A percentile compares a stretch with the other conserved stretches of the same genome.
phyloP scores from a whole-genome alignment of 2,888 invertebrate genomes.

The Megastigmus dorsalis region DNA sequence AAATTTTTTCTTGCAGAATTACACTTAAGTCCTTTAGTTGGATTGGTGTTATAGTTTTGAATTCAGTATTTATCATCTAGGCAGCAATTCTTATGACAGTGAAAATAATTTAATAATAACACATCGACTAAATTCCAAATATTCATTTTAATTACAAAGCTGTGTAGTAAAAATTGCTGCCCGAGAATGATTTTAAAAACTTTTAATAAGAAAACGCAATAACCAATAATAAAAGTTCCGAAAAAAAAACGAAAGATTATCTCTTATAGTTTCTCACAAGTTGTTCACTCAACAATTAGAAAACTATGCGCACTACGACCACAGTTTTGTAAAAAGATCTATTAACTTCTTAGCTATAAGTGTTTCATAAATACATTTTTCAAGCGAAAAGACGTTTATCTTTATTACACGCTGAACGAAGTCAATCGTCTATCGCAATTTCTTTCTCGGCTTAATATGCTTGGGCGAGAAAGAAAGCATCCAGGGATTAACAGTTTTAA shows the following conservation, averaged over 20 bases:
- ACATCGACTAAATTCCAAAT: too few species aligned
- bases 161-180: constrained; percentile 9
- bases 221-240: constrained; percentile 47
- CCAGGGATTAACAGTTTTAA: background rate
- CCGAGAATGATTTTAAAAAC: background rate
- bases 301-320: constrained; percentile 40
- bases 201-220: constrained; percentile 22
- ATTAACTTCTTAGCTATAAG: constrained; percentile 11
- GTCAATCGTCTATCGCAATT: constrained; percentile 1
- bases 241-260: constrained; percentile 41
- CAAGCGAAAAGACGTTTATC: constrained; percentile 25
- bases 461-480: background rate
- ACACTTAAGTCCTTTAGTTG: constrained; percentile 29
- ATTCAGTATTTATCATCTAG: constrained; percentile 7
- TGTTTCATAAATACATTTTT: constrained; percentile 28
- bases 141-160: background rate
- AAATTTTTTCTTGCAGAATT: constrained; percentile 28
- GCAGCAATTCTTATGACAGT: constrained; percentile 5
- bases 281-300: constrained; percentile 15
- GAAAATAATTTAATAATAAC: constrained; percentile 7
- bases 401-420: constrained; percentile 25
- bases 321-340: constrained; percentile 27
- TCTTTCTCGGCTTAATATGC: background rate
- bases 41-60: constrained; percentile 11
- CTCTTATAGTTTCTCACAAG: background rate